These are phyloP conservation scores for Prionace glauca DNA, from an alignment of 2,797 vertebrate species.

Conservation along the genomic window DNA sequence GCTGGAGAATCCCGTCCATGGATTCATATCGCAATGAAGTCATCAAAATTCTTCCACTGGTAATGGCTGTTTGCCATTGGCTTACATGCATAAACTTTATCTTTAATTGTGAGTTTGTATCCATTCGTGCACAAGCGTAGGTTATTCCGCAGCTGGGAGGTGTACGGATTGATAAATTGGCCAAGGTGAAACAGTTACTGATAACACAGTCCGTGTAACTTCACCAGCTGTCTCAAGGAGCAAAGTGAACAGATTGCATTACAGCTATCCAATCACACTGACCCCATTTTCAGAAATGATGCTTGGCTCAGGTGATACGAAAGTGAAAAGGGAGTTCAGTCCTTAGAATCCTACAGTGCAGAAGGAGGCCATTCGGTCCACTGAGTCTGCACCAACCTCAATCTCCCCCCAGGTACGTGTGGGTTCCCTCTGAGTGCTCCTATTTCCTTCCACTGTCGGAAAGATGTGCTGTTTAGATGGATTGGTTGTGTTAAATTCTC, in stretches of 20 bases:
- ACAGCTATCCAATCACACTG: not conserved
- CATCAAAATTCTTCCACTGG: not conserved
- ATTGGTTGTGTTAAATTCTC: too few relatives aligned
- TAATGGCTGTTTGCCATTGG: not conserved
- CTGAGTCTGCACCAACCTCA: too few relatives aligned
- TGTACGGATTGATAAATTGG: not conserved
- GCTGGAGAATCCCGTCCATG: too few relatives aligned
- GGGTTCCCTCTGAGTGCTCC: too few relatives aligned
- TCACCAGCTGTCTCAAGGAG: not conserved
- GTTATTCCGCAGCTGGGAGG: not conserved
- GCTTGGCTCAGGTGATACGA: not conserved
- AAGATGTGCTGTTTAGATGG: too few relatives aligned
- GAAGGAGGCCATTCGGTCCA: too few relatives aligned
- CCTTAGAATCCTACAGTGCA: too few relatives aligned
- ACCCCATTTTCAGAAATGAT: not conserved
- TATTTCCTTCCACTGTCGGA: too few relatives aligned
- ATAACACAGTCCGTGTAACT: not conserved
- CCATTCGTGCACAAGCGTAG: not conserved
- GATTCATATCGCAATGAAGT: not conserved
- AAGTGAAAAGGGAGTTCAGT: not conserved
- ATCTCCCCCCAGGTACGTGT: too few relatives aligned
- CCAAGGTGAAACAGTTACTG: not conserved
- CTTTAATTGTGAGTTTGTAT: not conserved
- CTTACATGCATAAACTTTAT: not conserved
- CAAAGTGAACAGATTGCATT: not conserved